Base-by-base conservation (phyloP, 2,113 vertebrate species). In the Menura novaehollandiae region DNA sequence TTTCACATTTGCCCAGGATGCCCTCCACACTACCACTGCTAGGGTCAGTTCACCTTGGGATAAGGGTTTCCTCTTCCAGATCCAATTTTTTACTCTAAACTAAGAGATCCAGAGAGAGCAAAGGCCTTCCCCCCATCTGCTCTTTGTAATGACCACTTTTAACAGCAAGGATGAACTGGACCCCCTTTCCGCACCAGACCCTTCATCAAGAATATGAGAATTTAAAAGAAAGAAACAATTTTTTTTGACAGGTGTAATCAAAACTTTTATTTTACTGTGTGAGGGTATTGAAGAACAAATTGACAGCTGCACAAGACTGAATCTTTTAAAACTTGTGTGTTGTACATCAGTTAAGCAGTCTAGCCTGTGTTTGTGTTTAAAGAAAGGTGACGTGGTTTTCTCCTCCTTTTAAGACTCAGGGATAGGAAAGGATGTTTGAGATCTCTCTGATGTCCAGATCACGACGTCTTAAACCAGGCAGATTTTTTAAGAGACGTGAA, bases 121-220 rank as follows among this genome's bases (percentile, higher is more conserved):
- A 69, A 64, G 24, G 6, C 37, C 93, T n/a, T 81, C 11, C 5
- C 35, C 6, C 2, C 6, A 12, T 77, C 37, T 27, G 7, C 1
- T 8, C 6, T 81, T 78, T 69, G 63, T 46, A 68, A 52, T 59
- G 44, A 33, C 32, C 5, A 9, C 15, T 52, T 64, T 43, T 79
- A 53, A 46, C 14, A 77, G 19, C 49, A 75, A 87, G 47, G 30
- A 43, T 69, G 16, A 87, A 68, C 7, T 1, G 1, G 26, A 37
- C 8, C 19, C 7, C 1, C 3, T 2, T 26, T 1, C 2, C 8
- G 7, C 3, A 3, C 1, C 9, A n/a, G 23, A 49, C 8, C 6
- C 12, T 60, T 68, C 27, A 30, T 52, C 14, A 63, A 59, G 43
- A 51, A 53, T 33, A 27, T 26, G 19, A 47, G 3, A 17, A 44